Evolutionary conservation across 2,888 invertebrate genomes (phyloP), one percentile per base, ranked within the genome.

Genomic region (Rotaria magnacalcarata): DNA sequence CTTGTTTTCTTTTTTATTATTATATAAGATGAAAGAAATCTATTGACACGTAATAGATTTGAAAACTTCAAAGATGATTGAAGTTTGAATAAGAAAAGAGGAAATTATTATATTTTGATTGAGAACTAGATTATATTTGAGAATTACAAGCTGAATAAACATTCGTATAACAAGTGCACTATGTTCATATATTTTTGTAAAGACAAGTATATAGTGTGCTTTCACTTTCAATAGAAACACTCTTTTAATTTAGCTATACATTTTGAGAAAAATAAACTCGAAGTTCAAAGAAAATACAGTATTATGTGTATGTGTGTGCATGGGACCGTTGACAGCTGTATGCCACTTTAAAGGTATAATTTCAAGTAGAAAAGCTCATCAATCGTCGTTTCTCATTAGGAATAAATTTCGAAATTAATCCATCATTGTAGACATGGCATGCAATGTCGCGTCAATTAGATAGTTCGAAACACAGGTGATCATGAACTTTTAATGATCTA

Each of bases 401-500:
- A 60, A 27, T 8, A n/a, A 60, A 3, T 27, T 1, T 60, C 11
- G 58, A 60, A 60, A 60, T 60, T 60, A 60, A 60, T 60, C n/a
- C 27, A 60, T 27, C 27, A 27, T 60, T 60, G 11, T 8, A 11
- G 27, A 60, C 58, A 60, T 24, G 6, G 27, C 58, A 60, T 60
- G 58, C 58, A 60, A 60, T 27, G 58, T 60, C 58, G 27, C 58
- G 58, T 27, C 58, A n/a, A 60, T 60, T 27, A 60, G 58, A 60
- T 60, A 60, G 67, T 34, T 34, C 1, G 34, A 34, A 16, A 67
- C 34, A 16, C 67, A 67, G 34, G 16, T 67, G 67, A 67, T 34
- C 34, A 67, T 34, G 34, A 67, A 67, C 67, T 67, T 67, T 67
- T 67, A 67, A 67, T 67, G 67, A 67, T 67, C 67, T 67, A 67